Base-by-base conservation (phyloP, 2,888 invertebrate genomes). In the Elysia crispata region DNA sequence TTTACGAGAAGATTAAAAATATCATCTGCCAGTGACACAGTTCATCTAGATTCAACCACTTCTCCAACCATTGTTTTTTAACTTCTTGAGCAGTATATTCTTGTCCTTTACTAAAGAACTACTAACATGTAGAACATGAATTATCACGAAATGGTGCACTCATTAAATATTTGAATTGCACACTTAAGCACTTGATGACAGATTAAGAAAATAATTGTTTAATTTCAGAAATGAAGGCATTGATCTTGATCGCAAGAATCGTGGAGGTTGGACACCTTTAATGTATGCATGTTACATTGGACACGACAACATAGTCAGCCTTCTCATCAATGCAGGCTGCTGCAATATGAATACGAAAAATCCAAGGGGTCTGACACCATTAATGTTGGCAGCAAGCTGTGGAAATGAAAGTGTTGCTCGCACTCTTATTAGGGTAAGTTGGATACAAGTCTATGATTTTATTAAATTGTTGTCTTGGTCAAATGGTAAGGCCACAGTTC, bases 341-440 rank as follows among this genome's bases (percentile, higher is more conserved):
- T 90, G 89, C 8, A 84, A 86, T 81, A 87, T 90, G 11, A 89
- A 91, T 80, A 79, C 87, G 25, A 85, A 87, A 69, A 92, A 92
- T 81, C 84, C 88, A 79, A 87, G 90, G 50, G 91, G 91, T 20
- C 91, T 91, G 76, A 93, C 93, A 20, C 91, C 93, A 1, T 88
- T 94, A 64, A 93, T 93, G 92, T 84, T 94, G 79, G 93, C 93
- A 1, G 90, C 93, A 3, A 93, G 93, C 83, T 94, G 94, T 88
- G 93, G 93, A n/a, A 93, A 93, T 85, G 91, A 92, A 54, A 90
- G 90, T 79, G 92, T 92, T 50, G 92, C 92, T 20, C 88, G 90
- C 77, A 87, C 90, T 72, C 87, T 92, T 0, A 85, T 91, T n/a
- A 88, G 91, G 87, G 92, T 92, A 82, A 77, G n/a, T 30, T 50